These are phyloP conservation scores for Apodemus sylvaticus DNA, from an alignment of 2,113 vertebrate genomes.

Conservation along the genomic window DNA sequence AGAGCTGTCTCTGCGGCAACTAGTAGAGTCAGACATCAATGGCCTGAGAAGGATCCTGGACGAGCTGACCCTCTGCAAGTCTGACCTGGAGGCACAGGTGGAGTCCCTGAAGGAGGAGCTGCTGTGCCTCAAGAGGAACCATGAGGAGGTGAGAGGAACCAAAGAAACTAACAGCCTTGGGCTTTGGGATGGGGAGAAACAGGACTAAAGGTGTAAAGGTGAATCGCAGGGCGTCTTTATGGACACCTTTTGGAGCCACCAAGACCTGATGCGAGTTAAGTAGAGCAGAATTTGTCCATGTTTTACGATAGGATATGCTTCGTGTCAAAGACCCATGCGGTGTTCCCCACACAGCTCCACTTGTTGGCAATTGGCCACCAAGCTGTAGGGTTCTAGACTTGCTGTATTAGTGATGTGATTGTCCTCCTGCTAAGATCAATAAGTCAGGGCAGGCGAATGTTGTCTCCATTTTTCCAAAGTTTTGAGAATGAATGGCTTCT, in stretches of 20 bases:
- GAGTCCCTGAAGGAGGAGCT: no score
- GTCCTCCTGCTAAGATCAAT: neutral
- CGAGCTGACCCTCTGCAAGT: no score
- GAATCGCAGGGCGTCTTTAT: neutral
- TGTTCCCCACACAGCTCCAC: neutral
- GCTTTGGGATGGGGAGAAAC: neutral
- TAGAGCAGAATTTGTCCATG: neutral
- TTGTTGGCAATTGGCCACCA: neutral
- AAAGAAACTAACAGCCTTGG: neutral
- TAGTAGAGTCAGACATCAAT: no score
- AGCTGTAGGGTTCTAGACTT: neutral
- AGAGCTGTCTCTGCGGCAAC: slow-evolving; percentile 54
- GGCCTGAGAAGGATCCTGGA: no score
- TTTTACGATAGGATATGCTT: neutral
- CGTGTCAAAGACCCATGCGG: neutral
- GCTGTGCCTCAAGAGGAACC: no score
- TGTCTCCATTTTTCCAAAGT: neutral
- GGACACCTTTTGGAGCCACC: neutral
- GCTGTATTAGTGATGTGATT: neutral
- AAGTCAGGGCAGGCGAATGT: no score
- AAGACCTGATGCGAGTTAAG: neutral
- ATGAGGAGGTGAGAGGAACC: neutral
- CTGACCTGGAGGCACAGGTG: no score
- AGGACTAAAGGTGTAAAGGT: neutral
- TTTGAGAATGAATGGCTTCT: neutral